Evolutionary conservation across 2,113 vertebrate genomes (phyloP), one percentile per base, ranked within the genome.

Genomic region (Colossoma macropomum): DNA sequence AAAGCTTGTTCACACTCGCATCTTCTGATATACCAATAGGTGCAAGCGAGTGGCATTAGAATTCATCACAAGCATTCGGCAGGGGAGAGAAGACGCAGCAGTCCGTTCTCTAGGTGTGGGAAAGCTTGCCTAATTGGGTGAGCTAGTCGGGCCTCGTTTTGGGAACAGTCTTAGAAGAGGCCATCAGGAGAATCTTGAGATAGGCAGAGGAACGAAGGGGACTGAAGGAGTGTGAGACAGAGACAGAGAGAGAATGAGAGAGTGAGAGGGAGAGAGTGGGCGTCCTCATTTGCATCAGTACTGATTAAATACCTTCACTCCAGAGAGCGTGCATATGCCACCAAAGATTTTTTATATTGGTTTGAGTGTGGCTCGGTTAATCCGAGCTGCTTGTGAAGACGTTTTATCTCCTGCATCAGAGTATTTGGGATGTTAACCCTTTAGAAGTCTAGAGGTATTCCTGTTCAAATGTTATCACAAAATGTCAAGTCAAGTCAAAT

Each of bases 91-190:
- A 28, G 54, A 45, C 16, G 27, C 16, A 30, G 50, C 12, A 9
- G 52, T 75, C 52, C 30, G 27, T 59, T 34, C 32, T 38, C 30
- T 59, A 59, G 54, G 52, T 41, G 54, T 76, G 54, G 30, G 50
- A 54, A 48, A 75, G 27, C 50, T 52, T 12, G 17, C 45, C 54
- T 76, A 60, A 76, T 76, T 76, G 32, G 30, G 28, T 38, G 52
- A 34, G 32, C 73, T 56, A 50, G 41, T 56, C 73, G 59, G 73
- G 27, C 28, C 19, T 68, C 73, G 21, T 76, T 76, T 62, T 76
- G 74, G 54, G 52, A 76, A 41, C 56, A 76, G 52, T n/a, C 68
- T 70, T 70, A 34, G 54, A 76, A 52, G 54, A 75, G 73, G 52
- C 73, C 54, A 50, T 59, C 17, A 52, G 73, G 48, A 34, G 17